phyloP scores from a whole-genome alignment of 2,888 invertebrate genomes.

The Caradrina clavipalpis region DNA sequence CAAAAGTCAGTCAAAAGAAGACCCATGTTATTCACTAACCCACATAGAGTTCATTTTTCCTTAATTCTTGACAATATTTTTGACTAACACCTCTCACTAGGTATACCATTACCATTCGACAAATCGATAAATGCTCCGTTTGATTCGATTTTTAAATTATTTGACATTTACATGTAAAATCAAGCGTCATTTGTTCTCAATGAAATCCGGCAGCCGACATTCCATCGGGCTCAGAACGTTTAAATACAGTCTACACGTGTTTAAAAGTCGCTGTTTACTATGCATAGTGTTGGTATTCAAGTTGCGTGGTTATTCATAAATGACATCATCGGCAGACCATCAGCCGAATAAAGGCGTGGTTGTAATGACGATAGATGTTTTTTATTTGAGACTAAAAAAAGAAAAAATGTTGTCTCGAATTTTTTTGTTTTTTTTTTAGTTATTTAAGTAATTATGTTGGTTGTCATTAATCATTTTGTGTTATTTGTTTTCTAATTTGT shows the following conservation, averaged over 20 bases:
- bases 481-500: neutral
- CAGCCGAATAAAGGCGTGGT: slow-evolving; percentile 57
- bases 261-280: slow-evolving; percentile 49
- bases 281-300: slow-evolving; percentile 49
- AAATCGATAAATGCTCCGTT: neutral
- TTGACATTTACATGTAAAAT: neutral
- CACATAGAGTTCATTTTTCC: too few relatives aligned
- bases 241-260: slow-evolving; percentile 48
- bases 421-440: neutral
- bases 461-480: slow-evolving; percentile 10
- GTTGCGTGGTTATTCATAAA: slow-evolving; percentile 51
- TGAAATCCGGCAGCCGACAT: slow-evolving; percentile 24
- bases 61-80: too few relatives aligned
- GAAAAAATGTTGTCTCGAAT: neutral
- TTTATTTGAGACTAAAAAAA: slow-evolving; percentile 5
- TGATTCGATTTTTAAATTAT: neutral
- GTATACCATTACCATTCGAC: neutral
- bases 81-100: neutral
- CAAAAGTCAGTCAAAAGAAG: too few relatives aligned
- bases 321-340: slow-evolving; percentile 56
- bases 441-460: neutral
- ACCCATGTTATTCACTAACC: too few relatives aligned
- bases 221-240: slow-evolving; percentile 14
- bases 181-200: neutral
- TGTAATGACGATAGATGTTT: slow-evolving; percentile 22